phyloP scores from a whole-genome alignment of 2,888 invertebrate genomes.

The Lasioglossum calceatum region DNA sequence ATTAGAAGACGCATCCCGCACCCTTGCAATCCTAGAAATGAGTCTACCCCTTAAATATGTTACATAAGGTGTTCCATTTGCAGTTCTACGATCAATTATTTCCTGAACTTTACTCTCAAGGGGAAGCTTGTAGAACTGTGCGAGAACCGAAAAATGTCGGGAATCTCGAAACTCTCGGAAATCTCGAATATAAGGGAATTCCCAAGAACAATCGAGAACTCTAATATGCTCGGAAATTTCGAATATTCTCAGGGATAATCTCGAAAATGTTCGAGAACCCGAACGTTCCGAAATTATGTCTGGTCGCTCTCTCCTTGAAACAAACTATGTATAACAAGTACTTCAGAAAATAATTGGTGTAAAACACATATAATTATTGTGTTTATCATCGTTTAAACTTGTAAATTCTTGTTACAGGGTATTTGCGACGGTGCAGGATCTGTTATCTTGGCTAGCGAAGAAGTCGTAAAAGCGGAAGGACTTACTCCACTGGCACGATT shows the following conservation, averaged over 20 bases:
- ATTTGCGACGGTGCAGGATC: slow-evolving; percentile 99
- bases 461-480: slow-evolving; percentile 91
- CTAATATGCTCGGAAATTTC: no score
- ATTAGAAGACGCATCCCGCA: no score
- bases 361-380: neutral
- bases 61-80: neutral
- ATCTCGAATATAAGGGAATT: no score
- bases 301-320: neutral
- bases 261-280: no score
- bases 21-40: no score
- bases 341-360: neutral
- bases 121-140: neutral
- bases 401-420: slow-evolving; percentile 87
- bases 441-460: slow-evolving; percentile 95
- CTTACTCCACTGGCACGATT: slow-evolving; percentile 96
- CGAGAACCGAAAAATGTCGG: neutral
- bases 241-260: no score
- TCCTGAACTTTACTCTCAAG: neutral
- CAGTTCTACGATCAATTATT: neutral
- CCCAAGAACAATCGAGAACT: no score
- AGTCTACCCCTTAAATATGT: no score
- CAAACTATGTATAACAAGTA: neutral
- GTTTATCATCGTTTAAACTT: neutral
- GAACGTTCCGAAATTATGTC: neutral
- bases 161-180: no score